Evolutionary conservation across 2,113 vertebrate genomes (phyloP).

Genomic region (Catharus minimus): DNA sequence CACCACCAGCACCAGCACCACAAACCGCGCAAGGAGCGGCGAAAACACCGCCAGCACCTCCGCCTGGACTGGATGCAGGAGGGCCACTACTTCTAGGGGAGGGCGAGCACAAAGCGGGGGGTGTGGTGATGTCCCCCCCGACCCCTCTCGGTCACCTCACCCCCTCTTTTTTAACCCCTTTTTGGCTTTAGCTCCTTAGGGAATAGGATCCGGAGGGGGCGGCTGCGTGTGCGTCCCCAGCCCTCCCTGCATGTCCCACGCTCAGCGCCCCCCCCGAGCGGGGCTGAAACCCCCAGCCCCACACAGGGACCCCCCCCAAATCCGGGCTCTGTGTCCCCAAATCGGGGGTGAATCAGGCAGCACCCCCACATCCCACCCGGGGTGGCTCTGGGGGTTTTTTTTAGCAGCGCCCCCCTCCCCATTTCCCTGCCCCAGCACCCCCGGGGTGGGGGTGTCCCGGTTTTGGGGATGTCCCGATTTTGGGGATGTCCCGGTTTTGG

Average conservation of each 20-base stretch:
- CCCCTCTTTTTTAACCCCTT: background rate
- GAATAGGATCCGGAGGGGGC: constrained; percentile 11
- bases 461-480: too few species aligned
- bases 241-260: constrained; percentile 17
- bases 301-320: background rate
- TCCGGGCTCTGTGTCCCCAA: background rate
- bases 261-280: background rate
- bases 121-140: background rate
- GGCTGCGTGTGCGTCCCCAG: constrained; percentile 11
- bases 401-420: background rate
- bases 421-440: background rate
- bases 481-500: too few species aligned
- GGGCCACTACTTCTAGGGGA: constrained; percentile 71
- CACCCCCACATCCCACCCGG: background rate
- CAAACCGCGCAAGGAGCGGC: constrained; percentile 85
- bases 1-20: constrained; percentile 86
- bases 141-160: background rate
- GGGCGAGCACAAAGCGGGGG: constrained; percentile 46
- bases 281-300: background rate
- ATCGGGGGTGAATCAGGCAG: background rate
- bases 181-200: constrained; percentile 27
- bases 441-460: too few species aligned
- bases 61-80: constrained; percentile 66
- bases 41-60: constrained; percentile 52
- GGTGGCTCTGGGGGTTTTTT: background rate